Evolutionary conservation across 92 coral and sea anemone species (phyloP).

Genomic region (Zoanthus sociatus): DNA sequence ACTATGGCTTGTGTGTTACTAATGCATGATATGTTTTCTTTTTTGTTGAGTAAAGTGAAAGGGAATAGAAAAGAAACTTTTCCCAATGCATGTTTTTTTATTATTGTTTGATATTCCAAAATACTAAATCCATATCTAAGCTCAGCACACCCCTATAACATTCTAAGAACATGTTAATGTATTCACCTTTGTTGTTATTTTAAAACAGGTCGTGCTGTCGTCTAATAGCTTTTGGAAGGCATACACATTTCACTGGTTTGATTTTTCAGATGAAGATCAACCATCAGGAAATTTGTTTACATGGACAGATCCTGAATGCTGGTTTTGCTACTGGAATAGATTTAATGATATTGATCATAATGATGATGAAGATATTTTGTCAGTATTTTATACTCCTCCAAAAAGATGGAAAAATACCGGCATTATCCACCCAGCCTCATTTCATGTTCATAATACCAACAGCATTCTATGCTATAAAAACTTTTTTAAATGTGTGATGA

Average conservation of each 20-base stretch:
- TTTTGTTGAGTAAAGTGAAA: no score
- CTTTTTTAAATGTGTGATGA: constrained; percentile 22
- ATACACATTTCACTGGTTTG: constrained; percentile 29
- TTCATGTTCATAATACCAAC: constrained; percentile 16
- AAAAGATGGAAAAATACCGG: constrained; percentile 34
- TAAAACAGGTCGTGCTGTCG: constrained; percentile 4
- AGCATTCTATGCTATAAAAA: constrained; percentile 34
- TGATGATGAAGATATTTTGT: neutral
- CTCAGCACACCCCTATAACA: neutral
- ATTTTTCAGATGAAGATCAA: constrained; percentile 26
- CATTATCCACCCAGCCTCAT: constrained; percentile 26
- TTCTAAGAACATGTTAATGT: neutral
- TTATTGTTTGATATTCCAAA: no score
- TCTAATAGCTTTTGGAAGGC: constrained; percentile 31
- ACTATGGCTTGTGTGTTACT: no score
- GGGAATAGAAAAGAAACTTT: no score
- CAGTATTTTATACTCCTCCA: constrained; percentile 34
- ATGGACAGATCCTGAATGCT: neutral
- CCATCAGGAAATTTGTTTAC: constrained; percentile 17
- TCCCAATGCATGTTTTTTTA: no score
- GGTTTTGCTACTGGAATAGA: constrained; percentile 18
- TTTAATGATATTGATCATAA: neutral
- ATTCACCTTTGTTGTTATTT: neutral
- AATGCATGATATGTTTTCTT: no score
- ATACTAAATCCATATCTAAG: no score